Conservation (phyloP, 2,113 vertebrate genomes). For the Dascyllus trimaculatus region DNA sequence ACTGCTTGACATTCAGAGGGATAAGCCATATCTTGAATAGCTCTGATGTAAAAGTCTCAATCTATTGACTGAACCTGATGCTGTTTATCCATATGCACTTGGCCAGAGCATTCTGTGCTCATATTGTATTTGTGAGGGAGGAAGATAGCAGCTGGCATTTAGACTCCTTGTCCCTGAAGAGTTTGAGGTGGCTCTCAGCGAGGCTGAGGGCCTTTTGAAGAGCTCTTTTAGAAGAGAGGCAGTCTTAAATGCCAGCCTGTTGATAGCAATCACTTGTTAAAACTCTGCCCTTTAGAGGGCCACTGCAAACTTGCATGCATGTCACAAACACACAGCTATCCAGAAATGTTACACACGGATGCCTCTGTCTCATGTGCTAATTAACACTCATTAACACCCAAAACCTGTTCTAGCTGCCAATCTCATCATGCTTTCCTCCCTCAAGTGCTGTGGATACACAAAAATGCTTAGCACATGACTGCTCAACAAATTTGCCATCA, state of each 20-base stretch:
- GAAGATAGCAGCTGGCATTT: slow-evolving; percentile 61
- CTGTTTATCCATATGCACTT: slow-evolving; percentile 42
- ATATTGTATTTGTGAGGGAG: slow-evolving; percentile 43
- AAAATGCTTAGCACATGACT: slow-evolving; percentile 42
- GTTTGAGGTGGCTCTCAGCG: slow-evolving; percentile 36
- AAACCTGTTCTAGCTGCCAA: slow-evolving; percentile 20
- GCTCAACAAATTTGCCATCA: slow-evolving; percentile 30
- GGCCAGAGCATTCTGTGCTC: slow-evolving; percentile 35
- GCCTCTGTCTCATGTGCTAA: slow-evolving; percentile 19
- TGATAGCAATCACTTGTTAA: slow-evolving; percentile 54
- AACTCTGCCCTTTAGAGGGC: slow-evolving; percentile 49
- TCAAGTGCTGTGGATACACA: slow-evolving; percentile 37
- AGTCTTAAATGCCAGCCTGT: slow-evolving; percentile 62
- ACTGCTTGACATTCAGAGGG: no score
- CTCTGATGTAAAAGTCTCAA: background rate
- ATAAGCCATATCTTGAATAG: slow-evolving; percentile 4
- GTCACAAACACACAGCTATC: slow-evolving; percentile 21
- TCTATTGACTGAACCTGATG: slow-evolving; percentile 21
- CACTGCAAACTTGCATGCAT: slow-evolving; percentile 22
- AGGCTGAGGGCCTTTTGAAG: slow-evolving; percentile 50
- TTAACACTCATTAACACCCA: slow-evolving; percentile 14
- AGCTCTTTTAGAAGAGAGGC: slow-evolving; percentile 11
- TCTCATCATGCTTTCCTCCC: slow-evolving; percentile 33
- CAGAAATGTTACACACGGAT: background rate
- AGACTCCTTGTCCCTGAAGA: slow-evolving; percentile 35